Evolutionary conservation across 2,888 invertebrate species (phyloP).

Genomic region (Acrobasis suavella): DNA sequence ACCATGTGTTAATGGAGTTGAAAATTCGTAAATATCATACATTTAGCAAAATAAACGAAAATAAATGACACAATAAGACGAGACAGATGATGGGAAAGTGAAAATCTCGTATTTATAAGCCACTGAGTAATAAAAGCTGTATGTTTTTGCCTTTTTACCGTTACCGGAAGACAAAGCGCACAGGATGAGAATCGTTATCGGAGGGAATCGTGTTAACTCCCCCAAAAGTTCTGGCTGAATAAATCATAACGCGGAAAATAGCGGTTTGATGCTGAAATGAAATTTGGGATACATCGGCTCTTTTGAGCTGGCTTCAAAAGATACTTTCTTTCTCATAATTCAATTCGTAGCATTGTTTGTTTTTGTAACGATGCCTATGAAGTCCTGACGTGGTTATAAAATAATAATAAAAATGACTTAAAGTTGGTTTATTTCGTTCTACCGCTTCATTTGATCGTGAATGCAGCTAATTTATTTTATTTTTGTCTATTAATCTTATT

Average conservation of each 20-base stretch:
- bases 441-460: too few relatives aligned
- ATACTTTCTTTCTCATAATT: slow-evolving; percentile 7
- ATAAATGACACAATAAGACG: not conserved
- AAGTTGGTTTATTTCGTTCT: too few relatives aligned
- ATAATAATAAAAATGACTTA: too few relatives aligned
- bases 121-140: slow-evolving; percentile 7
- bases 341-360: slow-evolving; percentile 11
- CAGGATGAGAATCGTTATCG: slow-evolving; percentile 19
- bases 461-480: too few relatives aligned
- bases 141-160: slow-evolving; percentile 18
- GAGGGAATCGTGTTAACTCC: slow-evolving; percentile 15
- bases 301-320: slow-evolving; percentile 20
- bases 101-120: slow-evolving; percentile 4
- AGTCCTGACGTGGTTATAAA: not conserved
- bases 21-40: too few relatives aligned
- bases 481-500: too few relatives aligned
- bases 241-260: slow-evolving; percentile 21
- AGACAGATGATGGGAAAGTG: not conserved
- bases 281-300: slow-evolving; percentile 18
- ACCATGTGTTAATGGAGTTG: too few relatives aligned
- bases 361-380: not conserved
- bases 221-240: slow-evolving; percentile 20
- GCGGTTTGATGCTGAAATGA: slow-evolving; percentile 21
- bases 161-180: slow-evolving; percentile 19
- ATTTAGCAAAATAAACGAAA: too few relatives aligned